These are phyloP conservation scores for Nematolebias whitei DNA, from an alignment of 2,113 vertebrate genomes.

Conservation along the genomic window DNA sequence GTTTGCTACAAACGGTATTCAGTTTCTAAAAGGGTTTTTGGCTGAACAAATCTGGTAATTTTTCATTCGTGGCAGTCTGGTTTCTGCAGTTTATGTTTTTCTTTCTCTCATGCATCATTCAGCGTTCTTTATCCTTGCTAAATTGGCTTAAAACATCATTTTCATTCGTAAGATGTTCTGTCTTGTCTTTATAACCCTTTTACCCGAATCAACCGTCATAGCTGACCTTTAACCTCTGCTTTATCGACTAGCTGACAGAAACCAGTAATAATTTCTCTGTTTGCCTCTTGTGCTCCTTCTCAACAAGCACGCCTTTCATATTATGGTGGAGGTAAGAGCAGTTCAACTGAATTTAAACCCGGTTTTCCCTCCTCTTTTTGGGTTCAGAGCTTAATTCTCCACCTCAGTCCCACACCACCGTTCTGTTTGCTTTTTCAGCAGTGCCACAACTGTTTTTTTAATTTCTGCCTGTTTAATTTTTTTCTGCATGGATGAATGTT, in stretches of 20 bases:
- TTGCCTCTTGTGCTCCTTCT: slow-evolving; percentile 77
- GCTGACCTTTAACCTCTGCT: slow-evolving; percentile 64
- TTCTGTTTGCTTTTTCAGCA: slow-evolving; percentile 39
- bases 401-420: slow-evolving; percentile 44
- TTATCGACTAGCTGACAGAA: slow-evolving; percentile 75
- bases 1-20: too few relatives aligned
- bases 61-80: too few relatives aligned
- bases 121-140: slow-evolving; percentile 14
- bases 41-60: too few relatives aligned
- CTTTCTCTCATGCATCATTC: slow-evolving; percentile 11
- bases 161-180: slow-evolving; percentile 8
- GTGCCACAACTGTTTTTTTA: slow-evolving; percentile 29
- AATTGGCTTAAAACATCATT: neutral
- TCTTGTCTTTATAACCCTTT: slow-evolving; percentile 20
- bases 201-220: slow-evolving; percentile 8
- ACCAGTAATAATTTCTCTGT: slow-evolving; percentile 87
- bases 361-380: slow-evolving; percentile 35
- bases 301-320: slow-evolving; percentile 99
- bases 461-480: slow-evolving; percentile 40
- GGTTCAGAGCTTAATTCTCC: slow-evolving; percentile 59
- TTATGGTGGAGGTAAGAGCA: slow-evolving; percentile 99
- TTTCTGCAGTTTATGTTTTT: neutral
- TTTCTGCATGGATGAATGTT: slow-evolving; percentile 70
- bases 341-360: slow-evolving; percentile 76
- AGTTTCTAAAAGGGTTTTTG: too few relatives aligned